Evolutionary conservation across 2,113 vertebrate species (phyloP).

Genomic region (Mustela nigripes): DNA sequence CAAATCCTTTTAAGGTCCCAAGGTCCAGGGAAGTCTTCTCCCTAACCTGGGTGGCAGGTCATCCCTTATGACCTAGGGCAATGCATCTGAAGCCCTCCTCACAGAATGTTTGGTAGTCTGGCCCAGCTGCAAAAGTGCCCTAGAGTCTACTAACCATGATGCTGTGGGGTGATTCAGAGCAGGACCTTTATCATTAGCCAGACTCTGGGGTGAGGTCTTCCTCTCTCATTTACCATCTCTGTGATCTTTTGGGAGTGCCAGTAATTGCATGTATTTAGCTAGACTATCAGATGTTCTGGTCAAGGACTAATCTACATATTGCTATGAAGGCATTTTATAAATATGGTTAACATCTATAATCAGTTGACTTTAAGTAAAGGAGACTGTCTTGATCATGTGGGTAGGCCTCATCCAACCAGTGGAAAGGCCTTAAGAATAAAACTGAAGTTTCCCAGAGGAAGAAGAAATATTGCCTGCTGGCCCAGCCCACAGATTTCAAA

Average conservation of each 20-base stretch:
- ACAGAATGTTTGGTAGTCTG: too few species aligned
- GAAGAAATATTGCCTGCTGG: background rate
- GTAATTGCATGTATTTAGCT: background rate
- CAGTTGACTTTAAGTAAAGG: background rate
- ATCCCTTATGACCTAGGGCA: background rate
- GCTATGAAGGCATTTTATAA: background rate
- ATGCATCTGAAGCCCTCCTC: background rate
- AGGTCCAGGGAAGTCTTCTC: background rate
- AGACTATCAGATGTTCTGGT: background rate
- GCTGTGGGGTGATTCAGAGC: background rate
- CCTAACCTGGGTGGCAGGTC: background rate
- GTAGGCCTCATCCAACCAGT: background rate
- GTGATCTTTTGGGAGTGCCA: background rate
- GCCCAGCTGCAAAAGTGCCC: background rate
- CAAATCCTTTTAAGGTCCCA: background rate
- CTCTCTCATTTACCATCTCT: background rate
- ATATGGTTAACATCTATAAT: background rate
- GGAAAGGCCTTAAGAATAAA: background rate
- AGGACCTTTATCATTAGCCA: background rate
- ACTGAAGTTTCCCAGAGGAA: background rate
- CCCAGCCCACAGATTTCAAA: background rate
- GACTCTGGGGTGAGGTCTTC: background rate
- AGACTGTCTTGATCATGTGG: background rate
- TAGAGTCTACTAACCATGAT: background rate
- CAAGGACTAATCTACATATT: background rate